These are phyloP conservation scores for Halocynthia roretzi DNA, from an alignment of 23 tunicate genomes.

Conservation along the genomic window DNA sequence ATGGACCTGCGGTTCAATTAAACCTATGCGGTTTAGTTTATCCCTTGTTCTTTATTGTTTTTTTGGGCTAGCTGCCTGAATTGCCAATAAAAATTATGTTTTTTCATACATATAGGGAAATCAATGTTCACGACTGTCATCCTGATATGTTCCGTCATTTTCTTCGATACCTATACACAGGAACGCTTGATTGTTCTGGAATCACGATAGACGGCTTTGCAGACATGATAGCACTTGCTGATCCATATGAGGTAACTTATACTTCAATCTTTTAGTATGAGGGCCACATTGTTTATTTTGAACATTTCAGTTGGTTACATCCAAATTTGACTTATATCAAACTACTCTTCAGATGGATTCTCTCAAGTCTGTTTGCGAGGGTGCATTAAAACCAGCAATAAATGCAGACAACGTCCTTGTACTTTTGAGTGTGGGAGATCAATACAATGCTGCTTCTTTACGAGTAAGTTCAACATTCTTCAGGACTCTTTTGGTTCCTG, in stretches of 20 bases:
- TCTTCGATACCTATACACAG: slow-evolving; percentile 6
- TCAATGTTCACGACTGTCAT: not conserved
- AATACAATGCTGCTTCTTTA: slow-evolving; percentile 1
- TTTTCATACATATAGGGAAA: not conserved
- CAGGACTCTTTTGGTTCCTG: not conserved
- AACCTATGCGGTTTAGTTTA: no score
- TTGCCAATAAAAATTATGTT: not conserved
- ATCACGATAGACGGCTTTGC: not conserved
- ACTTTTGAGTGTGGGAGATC: not conserved
- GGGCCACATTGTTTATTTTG: no score
- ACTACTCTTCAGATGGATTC: slow-evolving; percentile 1
- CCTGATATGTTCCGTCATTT: not conserved
- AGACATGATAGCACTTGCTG: not conserved
- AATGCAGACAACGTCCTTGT: not conserved
- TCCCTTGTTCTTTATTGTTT: not conserved
- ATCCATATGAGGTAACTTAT: slow-evolving; percentile 4
- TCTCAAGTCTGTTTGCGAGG: slow-evolving; percentile 4
- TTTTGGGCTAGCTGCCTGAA: not conserved
- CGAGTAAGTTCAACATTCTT: not conserved
- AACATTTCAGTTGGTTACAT: no score
- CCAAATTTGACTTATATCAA: no score
- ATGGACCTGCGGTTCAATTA: no score
- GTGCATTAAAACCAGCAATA: slow-evolving; percentile 4
- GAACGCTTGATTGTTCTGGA: not conserved
- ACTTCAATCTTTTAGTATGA: not conserved